A percentile compares a stretch with the other conserved stretches of the same genome.
These are phyloP conservation scores for Xestia rhomboidea DNA, from an alignment of 2,888 invertebrate genomes.

Conservation along the genomic window DNA sequence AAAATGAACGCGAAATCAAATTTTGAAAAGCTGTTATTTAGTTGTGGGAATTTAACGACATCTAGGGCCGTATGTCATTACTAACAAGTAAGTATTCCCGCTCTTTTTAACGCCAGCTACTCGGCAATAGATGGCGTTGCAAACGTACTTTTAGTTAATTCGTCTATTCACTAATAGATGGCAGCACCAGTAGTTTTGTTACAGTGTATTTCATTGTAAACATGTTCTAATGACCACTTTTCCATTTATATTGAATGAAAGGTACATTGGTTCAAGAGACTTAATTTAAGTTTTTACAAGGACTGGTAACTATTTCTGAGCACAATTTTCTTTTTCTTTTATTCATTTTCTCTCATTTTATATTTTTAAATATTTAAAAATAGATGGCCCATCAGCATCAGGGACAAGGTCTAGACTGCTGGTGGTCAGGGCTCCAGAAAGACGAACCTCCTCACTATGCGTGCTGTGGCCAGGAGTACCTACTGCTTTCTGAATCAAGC, in stretches of 20 bases:
- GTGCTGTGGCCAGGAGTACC: too few relatives aligned
- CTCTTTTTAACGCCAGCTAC: slow-evolving; percentile 32
- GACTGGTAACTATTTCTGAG: not conserved
- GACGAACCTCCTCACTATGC: too few relatives aligned
- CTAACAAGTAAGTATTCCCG: rapidly evolving
- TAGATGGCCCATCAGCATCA: too few relatives aligned
- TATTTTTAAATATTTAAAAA: too few relatives aligned
- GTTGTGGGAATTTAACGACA: not conserved
- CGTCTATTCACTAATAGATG: slow-evolving; percentile 52
- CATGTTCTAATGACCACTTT: not conserved
- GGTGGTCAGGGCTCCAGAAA: too few relatives aligned
- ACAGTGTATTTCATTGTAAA: not conserved
- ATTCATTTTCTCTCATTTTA: too few relatives aligned
- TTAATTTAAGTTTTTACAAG: too few relatives aligned
- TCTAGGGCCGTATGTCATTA: not conserved
- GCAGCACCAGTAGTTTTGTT: slow-evolving; percentile 25
- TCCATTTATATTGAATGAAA: not conserved
- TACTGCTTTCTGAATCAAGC: too few relatives aligned
- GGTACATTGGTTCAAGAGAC: rapidly evolving
- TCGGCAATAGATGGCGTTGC: slow-evolving; percentile 66
- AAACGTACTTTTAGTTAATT: not conserved
- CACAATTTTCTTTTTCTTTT: too few relatives aligned
- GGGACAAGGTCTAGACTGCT: too few relatives aligned
- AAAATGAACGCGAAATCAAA: too few relatives aligned
- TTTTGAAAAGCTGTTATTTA: not conserved